Percentiles rank a stretch among this genome's conserved stretches.
These are phyloP conservation scores for Malurus cyaneus DNA, from an alignment of 2,113 vertebrate species.

Conservation along the genomic window DNA sequence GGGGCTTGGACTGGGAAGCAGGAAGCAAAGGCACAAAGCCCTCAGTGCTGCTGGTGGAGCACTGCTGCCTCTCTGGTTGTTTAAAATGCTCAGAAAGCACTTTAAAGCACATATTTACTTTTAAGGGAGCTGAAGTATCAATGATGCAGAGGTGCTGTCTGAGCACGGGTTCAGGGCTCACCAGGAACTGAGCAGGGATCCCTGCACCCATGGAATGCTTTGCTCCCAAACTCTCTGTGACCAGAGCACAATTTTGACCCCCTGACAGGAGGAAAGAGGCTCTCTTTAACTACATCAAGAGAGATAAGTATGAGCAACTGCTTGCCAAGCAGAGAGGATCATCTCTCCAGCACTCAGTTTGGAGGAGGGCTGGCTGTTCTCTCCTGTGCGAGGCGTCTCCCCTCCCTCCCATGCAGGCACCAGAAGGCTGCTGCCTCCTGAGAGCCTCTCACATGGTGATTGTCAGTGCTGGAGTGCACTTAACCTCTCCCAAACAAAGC, in stretches of 20 bases:
- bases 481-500: neutral
- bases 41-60: neutral
- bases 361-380: neutral
- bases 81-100: neutral
- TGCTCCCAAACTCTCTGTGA: neutral
- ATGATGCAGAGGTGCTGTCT: neutral
- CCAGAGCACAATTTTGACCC: neutral
- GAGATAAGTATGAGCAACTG: neutral
- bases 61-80: neutral
- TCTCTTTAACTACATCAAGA: neutral
- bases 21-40: neutral
- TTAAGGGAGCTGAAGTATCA: neutral
- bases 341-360: neutral
- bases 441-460: slow-evolving; percentile 3
- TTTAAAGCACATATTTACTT: neutral
- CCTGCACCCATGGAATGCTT: neutral
- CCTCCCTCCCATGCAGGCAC: neutral
- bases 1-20: neutral
- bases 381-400: neutral
- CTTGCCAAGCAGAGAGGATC: neutral
- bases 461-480: slow-evolving; percentile 15
- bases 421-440: neutral
- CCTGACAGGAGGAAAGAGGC: neutral
- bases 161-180: rapidly evolving
- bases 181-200: neutral